Conservation (phyloP, 1,140 invertebrate species). For the Meloidogyne floridensis region DNA sequence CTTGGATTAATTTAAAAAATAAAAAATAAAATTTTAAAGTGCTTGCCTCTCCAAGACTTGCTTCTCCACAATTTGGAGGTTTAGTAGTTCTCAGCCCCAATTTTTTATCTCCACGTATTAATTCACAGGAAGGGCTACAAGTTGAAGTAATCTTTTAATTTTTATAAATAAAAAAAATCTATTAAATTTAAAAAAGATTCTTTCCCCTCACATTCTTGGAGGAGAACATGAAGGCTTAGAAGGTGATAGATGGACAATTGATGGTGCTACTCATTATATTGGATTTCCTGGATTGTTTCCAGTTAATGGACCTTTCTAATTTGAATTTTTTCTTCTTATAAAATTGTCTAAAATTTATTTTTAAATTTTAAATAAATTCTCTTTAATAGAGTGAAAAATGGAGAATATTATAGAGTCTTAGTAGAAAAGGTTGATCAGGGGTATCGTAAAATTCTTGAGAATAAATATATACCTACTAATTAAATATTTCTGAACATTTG, state of each 20-base stretch:
- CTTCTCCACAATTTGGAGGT: constrained; percentile 30
- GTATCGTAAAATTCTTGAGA: too few relatives aligned
- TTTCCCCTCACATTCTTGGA: constrained; percentile 7
- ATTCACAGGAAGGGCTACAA: constrained; percentile 12
- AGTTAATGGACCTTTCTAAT: neutral
- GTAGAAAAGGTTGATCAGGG: too few relatives aligned
- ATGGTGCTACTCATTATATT: neutral
- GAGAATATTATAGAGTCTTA: too few relatives aligned
- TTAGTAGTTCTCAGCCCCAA: constrained; percentile 36
- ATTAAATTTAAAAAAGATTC: neutral
- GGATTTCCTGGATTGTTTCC: neutral
- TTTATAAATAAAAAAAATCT: neutral
- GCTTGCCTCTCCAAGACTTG: constrained; percentile 17
- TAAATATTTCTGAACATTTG: too few relatives aligned
- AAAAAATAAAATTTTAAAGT: neutral
- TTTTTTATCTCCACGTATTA: constrained; percentile 28
- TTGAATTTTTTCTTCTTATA: neutral
- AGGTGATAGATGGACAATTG: neutral
- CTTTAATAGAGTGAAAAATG: too few relatives aligned
- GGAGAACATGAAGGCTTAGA: constrained; percentile 1
- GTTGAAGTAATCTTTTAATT: neutral
- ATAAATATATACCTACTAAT: too few relatives aligned
- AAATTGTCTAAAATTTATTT: too few relatives aligned
- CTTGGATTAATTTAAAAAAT: neutral
- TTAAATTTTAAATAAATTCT: too few relatives aligned